phyloP scores from a whole-genome alignment of 30 jellyfish, hydroid and myxozoan genomes.

The Pseudorhiza aurosa region DNA sequence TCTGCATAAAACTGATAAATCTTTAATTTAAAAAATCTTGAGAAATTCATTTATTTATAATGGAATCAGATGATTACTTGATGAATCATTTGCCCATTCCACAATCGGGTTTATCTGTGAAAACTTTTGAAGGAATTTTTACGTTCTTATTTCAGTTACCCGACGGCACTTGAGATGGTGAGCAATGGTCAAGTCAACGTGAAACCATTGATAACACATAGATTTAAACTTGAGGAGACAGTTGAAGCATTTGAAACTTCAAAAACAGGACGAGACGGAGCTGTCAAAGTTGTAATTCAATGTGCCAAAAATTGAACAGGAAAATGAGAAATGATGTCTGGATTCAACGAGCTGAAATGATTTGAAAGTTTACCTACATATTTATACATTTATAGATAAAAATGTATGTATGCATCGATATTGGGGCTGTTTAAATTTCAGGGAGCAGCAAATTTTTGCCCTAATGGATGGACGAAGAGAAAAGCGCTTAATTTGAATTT shows the following conservation, averaged over 20 bases:
- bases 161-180: slow-evolving; percentile 90
- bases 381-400: too few relatives aligned
- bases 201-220: slow-evolving; percentile 92
- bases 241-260: slow-evolving; percentile 83
- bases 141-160: slow-evolving; percentile 73
- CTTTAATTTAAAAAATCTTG: too few relatives aligned
- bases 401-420: too few relatives aligned
- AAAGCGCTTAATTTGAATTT: too few relatives aligned
- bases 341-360: background rate
- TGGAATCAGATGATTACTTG: too few relatives aligned
- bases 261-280: slow-evolving; percentile 73
- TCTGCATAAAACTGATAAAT: too few relatives aligned
- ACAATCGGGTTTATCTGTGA: too few relatives aligned
- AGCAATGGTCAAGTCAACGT: slow-evolving; percentile 90
- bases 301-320: slow-evolving; percentile 56
- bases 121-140: background rate
- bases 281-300: slow-evolving; percentile 88
- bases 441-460: too few relatives aligned
- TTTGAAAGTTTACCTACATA: background rate
- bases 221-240: slow-evolving; percentile 80
- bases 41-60: too few relatives aligned
- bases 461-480: too few relatives aligned
- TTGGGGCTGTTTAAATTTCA: too few relatives aligned
- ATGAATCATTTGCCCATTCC: too few relatives aligned
- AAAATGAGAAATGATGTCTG: background rate